Percentiles rank a stretch among this genome's conserved stretches.
Evolutionary conservation across 2,113 vertebrate species (phyloP).

Genomic region (Ailuropoda melanoleuca): DNA sequence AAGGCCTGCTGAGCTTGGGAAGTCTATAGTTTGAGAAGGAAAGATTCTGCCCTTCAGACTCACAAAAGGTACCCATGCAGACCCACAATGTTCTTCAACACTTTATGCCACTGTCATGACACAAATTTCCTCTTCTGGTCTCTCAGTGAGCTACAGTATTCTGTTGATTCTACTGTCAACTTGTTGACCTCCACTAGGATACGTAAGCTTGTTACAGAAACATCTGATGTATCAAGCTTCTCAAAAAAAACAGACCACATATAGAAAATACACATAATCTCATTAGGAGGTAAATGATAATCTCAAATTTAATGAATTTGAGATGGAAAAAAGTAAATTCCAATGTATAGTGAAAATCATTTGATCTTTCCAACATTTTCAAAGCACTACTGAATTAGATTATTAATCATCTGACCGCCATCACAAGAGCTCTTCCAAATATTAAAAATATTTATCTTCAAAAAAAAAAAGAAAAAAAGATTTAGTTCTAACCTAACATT

Average conservation of each 20-base stretch:
- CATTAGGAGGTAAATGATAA: background rate
- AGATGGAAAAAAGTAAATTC: background rate
- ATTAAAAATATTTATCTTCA: background rate
- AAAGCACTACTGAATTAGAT: background rate
- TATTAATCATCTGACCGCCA: background rate
- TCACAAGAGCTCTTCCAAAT: background rate
- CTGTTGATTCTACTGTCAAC: background rate
- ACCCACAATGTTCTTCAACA: background rate
- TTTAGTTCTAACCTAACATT: background rate
- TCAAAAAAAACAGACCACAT: background rate
- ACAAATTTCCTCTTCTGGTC: background rate
- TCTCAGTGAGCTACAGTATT: background rate
- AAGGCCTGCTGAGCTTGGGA: background rate
- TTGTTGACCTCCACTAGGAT: background rate
- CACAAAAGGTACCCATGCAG: background rate
- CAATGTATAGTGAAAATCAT: background rate
- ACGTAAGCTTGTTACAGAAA: background rate
- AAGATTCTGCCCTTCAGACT: background rate
- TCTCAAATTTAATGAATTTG: background rate
- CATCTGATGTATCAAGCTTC: background rate
- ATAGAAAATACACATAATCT: background rate
- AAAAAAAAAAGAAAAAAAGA: background rate
- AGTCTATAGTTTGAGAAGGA: background rate
- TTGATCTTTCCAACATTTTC: no score
- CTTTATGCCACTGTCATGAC: background rate